Base-by-base conservation (phyloP, 2,888 invertebrate genomes). In the Drosophila yooni region DNA sequence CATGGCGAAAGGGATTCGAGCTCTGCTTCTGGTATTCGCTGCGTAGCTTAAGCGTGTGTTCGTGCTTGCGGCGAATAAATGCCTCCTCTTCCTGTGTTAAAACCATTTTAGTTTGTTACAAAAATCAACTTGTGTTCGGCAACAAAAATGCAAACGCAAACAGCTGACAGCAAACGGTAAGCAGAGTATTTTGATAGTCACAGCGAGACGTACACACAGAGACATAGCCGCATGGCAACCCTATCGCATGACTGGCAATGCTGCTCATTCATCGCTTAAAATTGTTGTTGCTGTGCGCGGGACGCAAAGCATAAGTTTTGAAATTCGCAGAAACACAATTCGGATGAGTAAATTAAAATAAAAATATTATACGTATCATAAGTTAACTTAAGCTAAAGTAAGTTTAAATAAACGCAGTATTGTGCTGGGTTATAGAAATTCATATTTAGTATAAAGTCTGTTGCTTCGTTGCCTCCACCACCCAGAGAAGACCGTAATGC, bases 1-100 rank as follows among this genome's bases (percentile, higher is more conserved):
- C 95, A 94, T 96, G 95, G 88, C 95, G 94, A 91, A 94, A 94
- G 3, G 98, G 98, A 93, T 97, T 96, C 0, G 95, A 94, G 33
- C 93, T 92, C 88, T 96, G 94, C 92, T 96, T 96, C 29, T 96
- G 91, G 91, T 95, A 98, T 90, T 97, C 95, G n/a, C 94, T 93
- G 75, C 97, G 92, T 34, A 93, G 73, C 70, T 90, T 91, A 25
- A 91, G 70, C 1, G 93, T 92, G 0, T 88, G 88, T 58, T 92
- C 91, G 75, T 93, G 92, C 69, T 92, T 92, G 50, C 89, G 88
- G 10, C 84, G 72, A 50, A 92, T 73, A 11, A 91, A 72, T 29
- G 88, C 86, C 73, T 91, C 88, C 77, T 92, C 88, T 46, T 88
- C 90, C 52, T 82, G 59, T 4, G 91, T 87, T 77, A 81, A 68